Percentiles rank a stretch among this genome's conserved stretches.
phyloP scores from a whole-genome alignment of 2,113 vertebrate genomes.

The Cottus gobio region DNA sequence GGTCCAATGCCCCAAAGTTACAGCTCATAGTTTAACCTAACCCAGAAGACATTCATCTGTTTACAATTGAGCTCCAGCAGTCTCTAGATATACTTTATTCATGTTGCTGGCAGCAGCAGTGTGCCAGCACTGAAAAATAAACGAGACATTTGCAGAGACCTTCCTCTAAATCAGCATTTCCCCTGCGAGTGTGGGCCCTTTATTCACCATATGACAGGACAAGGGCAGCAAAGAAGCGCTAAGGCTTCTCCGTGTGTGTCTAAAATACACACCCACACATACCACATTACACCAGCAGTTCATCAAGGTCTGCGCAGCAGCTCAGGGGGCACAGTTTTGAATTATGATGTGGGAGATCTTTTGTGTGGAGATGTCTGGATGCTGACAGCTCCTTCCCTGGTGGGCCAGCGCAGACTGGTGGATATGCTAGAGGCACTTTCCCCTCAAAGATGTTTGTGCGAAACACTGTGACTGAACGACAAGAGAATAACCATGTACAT shows the following conservation, averaged over 20 bases:
- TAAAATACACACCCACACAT: conserved; percentile 14
- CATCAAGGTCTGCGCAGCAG: conserved; percentile 35
- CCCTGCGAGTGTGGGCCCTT: conserved; percentile 27
- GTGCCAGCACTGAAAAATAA: conserved; percentile 74
- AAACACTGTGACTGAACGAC: conserved; percentile 47
- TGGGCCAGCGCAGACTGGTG: conserved; percentile 31
- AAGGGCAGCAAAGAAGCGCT: conserved; percentile 40
- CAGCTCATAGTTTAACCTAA: conserved; percentile 61
- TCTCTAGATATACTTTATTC: conserved; percentile 75
- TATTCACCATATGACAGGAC: conserved; percentile 29
- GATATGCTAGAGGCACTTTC: conserved; percentile 58
- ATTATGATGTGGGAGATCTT: conserved; percentile 44
- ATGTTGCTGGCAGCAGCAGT: conserved; percentile 68
- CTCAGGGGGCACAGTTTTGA: conserved; percentile 42
- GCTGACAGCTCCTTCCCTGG: conserved; percentile 54
- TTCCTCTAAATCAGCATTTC: conserved; percentile 67
- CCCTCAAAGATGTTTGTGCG: conserved; percentile 50
- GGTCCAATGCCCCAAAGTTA: conserved; percentile 45
- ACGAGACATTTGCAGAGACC: conserved; percentile 72
- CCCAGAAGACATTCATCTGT: conserved; percentile 77
- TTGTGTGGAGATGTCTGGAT: conserved; percentile 34
- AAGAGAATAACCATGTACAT: conserved; percentile 42
- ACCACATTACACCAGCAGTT: conserved; percentile 26
- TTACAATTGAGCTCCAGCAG: conserved; percentile 68
- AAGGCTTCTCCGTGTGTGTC: conserved; percentile 16